phyloP scores from a whole-genome alignment of 2,888 invertebrate genomes.

The Calliopum simillimum region DNA sequence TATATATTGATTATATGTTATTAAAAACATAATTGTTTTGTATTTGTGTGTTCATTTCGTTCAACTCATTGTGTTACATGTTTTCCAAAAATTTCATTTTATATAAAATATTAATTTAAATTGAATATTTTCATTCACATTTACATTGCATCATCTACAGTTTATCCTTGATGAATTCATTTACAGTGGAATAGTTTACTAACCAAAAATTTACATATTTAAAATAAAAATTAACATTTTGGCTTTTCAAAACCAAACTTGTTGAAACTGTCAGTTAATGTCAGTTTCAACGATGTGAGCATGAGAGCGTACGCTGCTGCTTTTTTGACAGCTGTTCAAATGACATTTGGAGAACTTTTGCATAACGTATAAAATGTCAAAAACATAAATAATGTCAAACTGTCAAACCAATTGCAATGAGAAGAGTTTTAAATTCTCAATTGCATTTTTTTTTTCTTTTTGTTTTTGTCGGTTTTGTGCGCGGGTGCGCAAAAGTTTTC shows the following conservation, averaged over 20 bases:
- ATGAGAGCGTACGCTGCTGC: neutral
- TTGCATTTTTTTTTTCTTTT: neutral
- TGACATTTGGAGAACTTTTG: neutral
- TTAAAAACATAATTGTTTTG: too few relatives aligned
- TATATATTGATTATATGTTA: too few relatives aligned
- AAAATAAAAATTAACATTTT: slow-evolving; percentile 33
- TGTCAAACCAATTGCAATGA: neutral
- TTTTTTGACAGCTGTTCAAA: slow-evolving; percentile 26
- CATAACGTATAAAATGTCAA: neutral
- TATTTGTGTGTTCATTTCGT: too few relatives aligned
- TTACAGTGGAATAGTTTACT: slow-evolving; percentile 50
- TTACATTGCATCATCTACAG: slow-evolving; percentile 13
- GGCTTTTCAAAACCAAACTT: neutral
- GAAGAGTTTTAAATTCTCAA: neutral
- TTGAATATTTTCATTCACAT: neutral
- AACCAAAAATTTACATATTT: slow-evolving; percentile 36
- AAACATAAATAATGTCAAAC: neutral
- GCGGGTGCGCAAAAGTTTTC: neutral
- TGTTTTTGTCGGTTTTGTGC: neutral
- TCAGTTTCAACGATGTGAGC: too few relatives aligned
- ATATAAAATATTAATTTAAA: too few relatives aligned
- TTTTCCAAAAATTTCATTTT: too few relatives aligned
- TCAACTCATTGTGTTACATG: too few relatives aligned
- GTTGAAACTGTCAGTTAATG: too few relatives aligned
- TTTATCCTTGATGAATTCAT: slow-evolving; percentile 46